Evolutionary conservation across 2,797 vertebrate genomes (phyloP).

Genomic region (Pempheris klunzingeri): DNA sequence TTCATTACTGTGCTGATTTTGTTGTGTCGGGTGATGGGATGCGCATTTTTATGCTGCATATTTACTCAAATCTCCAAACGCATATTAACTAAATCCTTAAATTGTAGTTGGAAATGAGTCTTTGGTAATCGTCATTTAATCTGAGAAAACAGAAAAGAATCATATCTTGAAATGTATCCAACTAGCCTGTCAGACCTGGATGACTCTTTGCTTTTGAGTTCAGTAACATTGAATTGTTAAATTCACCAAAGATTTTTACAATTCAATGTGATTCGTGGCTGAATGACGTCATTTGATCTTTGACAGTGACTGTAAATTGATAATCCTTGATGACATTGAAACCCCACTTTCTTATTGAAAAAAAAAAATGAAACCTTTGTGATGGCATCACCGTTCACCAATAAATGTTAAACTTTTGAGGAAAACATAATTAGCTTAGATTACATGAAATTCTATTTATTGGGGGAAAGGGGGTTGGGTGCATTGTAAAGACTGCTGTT

Average conservation of each 20-base stretch:
- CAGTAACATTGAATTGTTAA: conserved; percentile 64
- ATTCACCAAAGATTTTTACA: conserved; percentile 67
- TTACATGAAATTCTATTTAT: conserved; percentile 77
- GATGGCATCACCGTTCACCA: conserved; percentile 60
- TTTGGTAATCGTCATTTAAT: conserved; percentile 45
- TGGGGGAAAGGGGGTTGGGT: conserved; percentile 57
- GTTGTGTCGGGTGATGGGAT: conserved; percentile 87
- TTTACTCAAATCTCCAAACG: conserved; percentile 78
- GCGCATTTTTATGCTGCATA: conserved; percentile 88
- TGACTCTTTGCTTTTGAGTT: conserved; percentile 57
- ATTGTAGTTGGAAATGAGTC: conserved; percentile 61
- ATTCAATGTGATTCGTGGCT: conserved; percentile 66
- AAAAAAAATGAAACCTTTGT: conserved; percentile 55
- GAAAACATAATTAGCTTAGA: conserved; percentile 73
- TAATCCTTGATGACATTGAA: conserved; percentile 52
- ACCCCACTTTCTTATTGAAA: conserved; percentile 43
- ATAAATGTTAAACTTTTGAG: conserved; percentile 69
- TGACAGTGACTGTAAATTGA: conserved; percentile 68
- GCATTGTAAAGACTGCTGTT: conserved; percentile 80
- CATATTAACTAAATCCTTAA: conserved; percentile 42
- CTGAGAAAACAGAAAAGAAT: conserved; percentile 17
- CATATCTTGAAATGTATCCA: conserved; percentile 28
- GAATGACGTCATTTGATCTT: conserved; percentile 52
- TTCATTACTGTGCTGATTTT: conserved; percentile 91
- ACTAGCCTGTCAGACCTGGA: conserved; percentile 36